Evolutionary conservation across 2,888 invertebrate species (phyloP).

Genomic region (Drosophila prolongata): DNA sequence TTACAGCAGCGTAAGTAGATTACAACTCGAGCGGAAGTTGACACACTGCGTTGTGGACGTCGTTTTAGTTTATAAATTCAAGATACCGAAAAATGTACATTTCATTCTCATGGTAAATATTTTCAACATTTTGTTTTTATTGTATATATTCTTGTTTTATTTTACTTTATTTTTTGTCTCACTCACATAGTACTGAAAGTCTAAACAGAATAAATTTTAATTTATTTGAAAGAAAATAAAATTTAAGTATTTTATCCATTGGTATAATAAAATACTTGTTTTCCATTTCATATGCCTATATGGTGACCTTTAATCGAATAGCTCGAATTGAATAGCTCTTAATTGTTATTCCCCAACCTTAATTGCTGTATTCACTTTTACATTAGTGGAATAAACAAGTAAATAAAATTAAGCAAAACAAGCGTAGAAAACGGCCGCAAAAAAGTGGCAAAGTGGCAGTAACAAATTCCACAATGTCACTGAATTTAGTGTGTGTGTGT

Average conservation of each 20-base stretch:
- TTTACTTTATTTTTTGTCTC: no score
- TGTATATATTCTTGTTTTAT: no score
- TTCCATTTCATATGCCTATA: no score
- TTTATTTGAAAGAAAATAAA: no score
- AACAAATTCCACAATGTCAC: conserved; percentile 22
- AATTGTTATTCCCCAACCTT: conserved; percentile 13
- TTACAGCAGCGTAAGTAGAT: conserved; percentile 1
- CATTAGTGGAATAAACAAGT: conserved; percentile 1
- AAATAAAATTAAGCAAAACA: conserved; percentile 20
- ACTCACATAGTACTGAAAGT: no score
- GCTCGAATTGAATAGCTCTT: background rate
- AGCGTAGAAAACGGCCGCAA: conserved; percentile 7
- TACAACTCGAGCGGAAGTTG: conserved; percentile 57
- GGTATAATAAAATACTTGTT: no score
- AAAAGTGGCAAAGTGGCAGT: conserved; percentile 1
- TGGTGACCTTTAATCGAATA: background rate
- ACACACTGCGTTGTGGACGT: conserved; percentile 30
- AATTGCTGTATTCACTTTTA: conserved; percentile 37
- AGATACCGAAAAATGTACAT: background rate
- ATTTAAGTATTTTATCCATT: no score
- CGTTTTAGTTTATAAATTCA: background rate
- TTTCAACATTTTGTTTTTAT: no score
- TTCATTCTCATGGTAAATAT: background rate
- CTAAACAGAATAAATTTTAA: no score
- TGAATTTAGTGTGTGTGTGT: conserved; percentile 16